Conservation (phyloP, 1,140 invertebrate species). For the Neotoxoptera formosana region DNA sequence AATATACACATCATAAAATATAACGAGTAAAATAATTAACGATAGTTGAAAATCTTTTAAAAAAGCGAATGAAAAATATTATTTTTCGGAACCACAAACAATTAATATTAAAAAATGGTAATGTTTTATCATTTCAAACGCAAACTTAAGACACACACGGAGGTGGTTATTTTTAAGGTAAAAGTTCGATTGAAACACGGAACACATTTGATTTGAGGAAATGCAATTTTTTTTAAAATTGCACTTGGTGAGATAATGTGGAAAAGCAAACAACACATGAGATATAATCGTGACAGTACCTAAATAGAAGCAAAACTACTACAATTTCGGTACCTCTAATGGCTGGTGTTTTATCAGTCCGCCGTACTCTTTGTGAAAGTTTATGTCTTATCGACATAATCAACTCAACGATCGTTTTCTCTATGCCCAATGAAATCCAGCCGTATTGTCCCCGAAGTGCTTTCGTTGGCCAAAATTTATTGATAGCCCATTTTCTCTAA, state of each 20-base stretch:
- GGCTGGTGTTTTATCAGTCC: constrained; percentile 36
- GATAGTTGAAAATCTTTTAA: too few species aligned
- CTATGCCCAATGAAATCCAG: not conserved
- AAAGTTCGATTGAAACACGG: not conserved
- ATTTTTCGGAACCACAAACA: not conserved
- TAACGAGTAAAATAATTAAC: not conserved
- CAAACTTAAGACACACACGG: not conserved
- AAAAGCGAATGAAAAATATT: not conserved
- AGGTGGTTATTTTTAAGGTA: not conserved
- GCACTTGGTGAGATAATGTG: not conserved
- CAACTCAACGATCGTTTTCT: constrained; percentile 45
- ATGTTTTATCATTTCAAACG: not conserved
- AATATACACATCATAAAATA: not conserved
- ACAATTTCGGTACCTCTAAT: constrained; percentile 27
- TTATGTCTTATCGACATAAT: constrained; percentile 49
- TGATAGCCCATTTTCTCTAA: constrained; percentile 49
- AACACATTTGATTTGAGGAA: not conserved
- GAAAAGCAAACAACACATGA: not conserved
- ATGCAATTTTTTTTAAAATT: not conserved
- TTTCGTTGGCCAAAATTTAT: constrained; percentile 52
- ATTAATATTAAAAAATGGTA: not conserved
- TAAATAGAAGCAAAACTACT: constrained; percentile 12
- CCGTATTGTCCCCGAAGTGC: constrained; percentile 38
- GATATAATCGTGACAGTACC: constrained; percentile 19
- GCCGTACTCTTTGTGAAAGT: not conserved